phyloP scores from a whole-genome alignment of 2,888 invertebrate genomes.

The Baccha elongata region DNA sequence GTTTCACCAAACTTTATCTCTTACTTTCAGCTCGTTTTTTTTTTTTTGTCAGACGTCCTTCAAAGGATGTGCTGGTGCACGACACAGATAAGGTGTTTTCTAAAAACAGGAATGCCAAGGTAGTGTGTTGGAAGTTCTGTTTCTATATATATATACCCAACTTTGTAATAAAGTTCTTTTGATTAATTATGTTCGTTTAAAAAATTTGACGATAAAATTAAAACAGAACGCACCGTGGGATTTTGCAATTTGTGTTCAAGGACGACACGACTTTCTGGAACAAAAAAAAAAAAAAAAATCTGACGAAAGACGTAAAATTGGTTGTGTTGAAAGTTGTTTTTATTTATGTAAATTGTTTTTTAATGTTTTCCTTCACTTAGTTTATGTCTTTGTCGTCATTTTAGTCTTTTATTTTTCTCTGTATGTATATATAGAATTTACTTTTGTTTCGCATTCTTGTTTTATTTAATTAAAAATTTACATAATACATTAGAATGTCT shows the following conservation, averaged over 20 bases:
- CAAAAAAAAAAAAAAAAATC: no score
- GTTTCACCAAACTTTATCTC: no score
- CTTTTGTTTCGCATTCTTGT: constrained; percentile 16
- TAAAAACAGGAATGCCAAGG: no score
- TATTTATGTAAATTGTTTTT: constrained; percentile 40
- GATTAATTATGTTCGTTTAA: constrained; percentile 55
- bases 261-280: background rate
- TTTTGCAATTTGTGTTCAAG: background rate
- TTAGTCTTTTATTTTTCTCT: background rate
- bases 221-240: background rate
- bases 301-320: background rate
- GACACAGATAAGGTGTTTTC: constrained; percentile 20
- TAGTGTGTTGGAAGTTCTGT: no score
- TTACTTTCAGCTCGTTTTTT: no score
- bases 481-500: constrained; percentile 49
- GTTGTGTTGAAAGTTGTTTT: no score
- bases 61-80: background rate
- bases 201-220: constrained; percentile 42
- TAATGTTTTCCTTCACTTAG: background rate
- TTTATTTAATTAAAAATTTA: constrained; percentile 63
- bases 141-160: no score
- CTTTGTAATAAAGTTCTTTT: constrained; percentile 20
- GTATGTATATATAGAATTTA: background rate
- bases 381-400: background rate
- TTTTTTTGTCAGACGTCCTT: no score